These are phyloP conservation scores for Netelia fuscicornis DNA, from an alignment of 2,888 invertebrate species.

Conservation along the genomic window DNA sequence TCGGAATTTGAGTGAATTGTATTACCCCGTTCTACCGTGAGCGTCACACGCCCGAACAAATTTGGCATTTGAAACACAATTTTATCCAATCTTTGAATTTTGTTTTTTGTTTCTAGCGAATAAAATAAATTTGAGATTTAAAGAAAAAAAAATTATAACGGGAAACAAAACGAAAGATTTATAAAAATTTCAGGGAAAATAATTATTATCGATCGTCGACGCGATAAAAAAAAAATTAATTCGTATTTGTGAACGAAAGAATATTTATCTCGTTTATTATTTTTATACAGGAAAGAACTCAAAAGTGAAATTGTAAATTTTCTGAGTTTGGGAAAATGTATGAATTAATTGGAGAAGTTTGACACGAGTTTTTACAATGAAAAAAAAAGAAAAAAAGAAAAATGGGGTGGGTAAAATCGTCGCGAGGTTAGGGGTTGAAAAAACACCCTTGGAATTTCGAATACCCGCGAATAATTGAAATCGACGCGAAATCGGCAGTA, in stretches of 20 bases:
- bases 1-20: conserved; percentile 33
- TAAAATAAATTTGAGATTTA: neutral
- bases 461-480: neutral
- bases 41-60: neutral
- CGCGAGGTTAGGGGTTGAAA: neutral
- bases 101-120: neutral
- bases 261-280: too few relatives aligned
- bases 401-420: neutral
- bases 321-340: too few relatives aligned
- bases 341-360: too few relatives aligned
- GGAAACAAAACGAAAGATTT: neutral
- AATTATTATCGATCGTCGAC: neutral
- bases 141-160: neutral
- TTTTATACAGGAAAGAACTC: too few relatives aligned
- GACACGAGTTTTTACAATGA: too few relatives aligned
- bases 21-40: neutral
- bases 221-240: too few relatives aligned
- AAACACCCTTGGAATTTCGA: neutral
- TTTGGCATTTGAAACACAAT: too few relatives aligned
- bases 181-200: neutral
- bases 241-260: too few relatives aligned
- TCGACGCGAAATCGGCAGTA: neutral
- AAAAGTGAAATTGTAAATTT: too few relatives aligned
- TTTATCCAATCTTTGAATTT: too few relatives aligned
- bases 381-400: too few relatives aligned